These are phyloP conservation scores for Pollenia angustigena DNA, from an alignment of 2,888 invertebrate species.

Conservation along the genomic window DNA sequence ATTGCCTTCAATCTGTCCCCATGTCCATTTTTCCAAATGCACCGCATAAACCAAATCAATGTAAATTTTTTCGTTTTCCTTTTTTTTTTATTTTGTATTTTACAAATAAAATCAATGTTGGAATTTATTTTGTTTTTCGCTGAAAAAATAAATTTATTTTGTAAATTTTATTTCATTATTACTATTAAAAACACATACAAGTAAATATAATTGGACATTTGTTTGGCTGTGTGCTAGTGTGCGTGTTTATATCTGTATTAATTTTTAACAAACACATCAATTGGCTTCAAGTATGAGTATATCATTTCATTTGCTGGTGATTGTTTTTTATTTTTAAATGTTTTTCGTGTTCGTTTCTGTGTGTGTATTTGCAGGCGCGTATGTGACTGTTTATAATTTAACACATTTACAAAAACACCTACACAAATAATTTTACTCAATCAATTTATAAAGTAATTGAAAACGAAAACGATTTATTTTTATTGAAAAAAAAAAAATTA, in stretches of 20 bases:
- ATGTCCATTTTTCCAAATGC: constrained; percentile 32
- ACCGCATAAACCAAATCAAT: constrained; percentile 61
- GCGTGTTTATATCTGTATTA: constrained; percentile 14
- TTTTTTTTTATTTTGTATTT: not conserved
- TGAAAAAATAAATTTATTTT: constrained; percentile 22
- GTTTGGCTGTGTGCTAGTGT: not conserved
- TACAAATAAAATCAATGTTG: constrained; percentile 52
- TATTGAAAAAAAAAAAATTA: constrained; percentile 10
- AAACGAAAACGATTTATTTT: constrained; percentile 62
- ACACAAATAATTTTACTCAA: constrained; percentile 55
- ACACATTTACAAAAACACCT: constrained; percentile 49
- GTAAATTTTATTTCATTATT: constrained; percentile 45
- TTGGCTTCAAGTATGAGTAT: constrained; percentile 24
- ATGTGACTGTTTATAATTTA: constrained; percentile 46
- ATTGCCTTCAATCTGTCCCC: constrained; percentile 61
- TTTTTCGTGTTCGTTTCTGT: not conserved
- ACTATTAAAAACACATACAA: constrained; percentile 32
- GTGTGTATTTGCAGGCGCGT: not conserved
- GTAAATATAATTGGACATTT: constrained; percentile 35
- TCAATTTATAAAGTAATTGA: constrained; percentile 68
- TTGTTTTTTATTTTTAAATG: not conserved
- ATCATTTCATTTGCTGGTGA: constrained; percentile 5
- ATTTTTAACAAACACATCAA: constrained; percentile 52
- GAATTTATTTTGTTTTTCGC: constrained; percentile 43
- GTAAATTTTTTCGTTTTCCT: constrained; percentile 28